These are phyloP conservation scores for Spea hammondii DNA, from an alignment of 2,797 vertebrate genomes.

Conservation along the genomic window DNA sequence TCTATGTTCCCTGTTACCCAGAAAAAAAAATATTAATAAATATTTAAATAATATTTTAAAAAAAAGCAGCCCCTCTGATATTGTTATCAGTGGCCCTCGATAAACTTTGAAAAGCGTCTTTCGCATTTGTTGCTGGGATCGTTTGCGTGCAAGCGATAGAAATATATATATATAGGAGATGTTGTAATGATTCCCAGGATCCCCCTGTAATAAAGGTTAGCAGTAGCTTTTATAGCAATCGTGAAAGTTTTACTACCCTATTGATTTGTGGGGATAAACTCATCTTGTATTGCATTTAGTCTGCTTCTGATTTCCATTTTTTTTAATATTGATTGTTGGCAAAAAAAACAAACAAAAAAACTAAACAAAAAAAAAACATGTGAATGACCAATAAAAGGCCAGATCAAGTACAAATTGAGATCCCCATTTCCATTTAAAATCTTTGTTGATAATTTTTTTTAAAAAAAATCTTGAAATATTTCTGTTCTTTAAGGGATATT, in stretches of 20 bases:
- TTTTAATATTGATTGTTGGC: constrained; percentile 70
- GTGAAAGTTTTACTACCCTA: constrained; percentile 57
- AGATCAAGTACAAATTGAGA: constrained; percentile 66
- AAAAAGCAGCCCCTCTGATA: too few relatives aligned
- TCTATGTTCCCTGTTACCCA: too few relatives aligned
- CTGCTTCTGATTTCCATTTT: constrained; percentile 63
- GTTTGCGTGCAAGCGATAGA: not conserved
- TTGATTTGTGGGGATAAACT: constrained; percentile 58
- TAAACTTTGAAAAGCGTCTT: not conserved
- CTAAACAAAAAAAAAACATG: constrained; percentile 62
- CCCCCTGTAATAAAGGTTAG: constrained; percentile 35
- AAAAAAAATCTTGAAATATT: constrained; percentile 1
- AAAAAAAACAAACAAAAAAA: constrained; percentile 35
- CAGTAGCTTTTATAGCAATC: constrained; percentile 49
- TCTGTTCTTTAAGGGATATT: not conserved
- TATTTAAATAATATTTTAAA: too few relatives aligned
- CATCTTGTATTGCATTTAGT: constrained; percentile 61
- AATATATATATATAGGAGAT: not conserved
- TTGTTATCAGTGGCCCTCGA: too few relatives aligned
- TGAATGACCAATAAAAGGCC: constrained; percentile 63
- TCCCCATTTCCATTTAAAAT: constrained; percentile 48
- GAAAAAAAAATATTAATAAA: too few relatives aligned
- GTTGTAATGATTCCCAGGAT: constrained; percentile 25
- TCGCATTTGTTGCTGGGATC: constrained; percentile 14
- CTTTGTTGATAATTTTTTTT: constrained; percentile 11